Percentiles rank a stretch among this genome's conserved stretches.
These are phyloP conservation scores for Elaeidobius kamerunicus DNA, from an alignment of 2,888 invertebrate species.

Conservation along the genomic window DNA sequence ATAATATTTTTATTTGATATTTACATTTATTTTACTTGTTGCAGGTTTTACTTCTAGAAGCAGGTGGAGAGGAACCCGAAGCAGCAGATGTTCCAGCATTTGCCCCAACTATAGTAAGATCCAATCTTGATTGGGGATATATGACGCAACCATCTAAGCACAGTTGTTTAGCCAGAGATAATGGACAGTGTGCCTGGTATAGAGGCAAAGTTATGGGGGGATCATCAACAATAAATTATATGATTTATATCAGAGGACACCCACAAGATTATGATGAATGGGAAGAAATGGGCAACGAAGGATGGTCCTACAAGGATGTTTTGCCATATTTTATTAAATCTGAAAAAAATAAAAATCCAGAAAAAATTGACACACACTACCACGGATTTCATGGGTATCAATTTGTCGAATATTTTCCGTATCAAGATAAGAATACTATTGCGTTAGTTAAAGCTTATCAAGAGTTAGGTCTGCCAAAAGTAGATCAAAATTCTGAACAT, in stretches of 20 bases:
- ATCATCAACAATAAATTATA: slow-evolving; percentile 63
- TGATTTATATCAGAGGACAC: slow-evolving; percentile 63
- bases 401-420: slow-evolving; percentile 62
- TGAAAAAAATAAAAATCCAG: slow-evolving; percentile 60
- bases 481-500: slow-evolving; percentile 57
- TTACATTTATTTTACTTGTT: slow-evolving; percentile 29
- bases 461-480: slow-evolving; percentile 58
- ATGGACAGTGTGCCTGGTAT: slow-evolving; percentile 59
- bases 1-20: background rate
- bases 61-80: slow-evolving; percentile 65
- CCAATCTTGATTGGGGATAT: slow-evolving; percentile 70
- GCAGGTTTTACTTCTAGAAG: slow-evolving; percentile 64
- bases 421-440: slow-evolving; percentile 58
- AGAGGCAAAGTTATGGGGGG: slow-evolving; percentile 67
- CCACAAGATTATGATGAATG: slow-evolving; percentile 63
- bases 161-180: slow-evolving; percentile 58
- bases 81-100: slow-evolving; percentile 65
- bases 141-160: slow-evolving; percentile 62
- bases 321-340: slow-evolving; percentile 69
- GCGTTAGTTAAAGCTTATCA: slow-evolving; percentile 59
- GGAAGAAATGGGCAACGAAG: slow-evolving; percentile 60
- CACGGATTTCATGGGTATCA: slow-evolving; percentile 63
- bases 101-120: slow-evolving; percentile 57
- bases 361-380: slow-evolving; percentile 53
- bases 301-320: slow-evolving; percentile 63